Percentiles rank a stretch among this genome's conserved stretches.
phyloP scores from a whole-genome alignment of 2,797 vertebrate genomes.

The Esox masquinongy region DNA sequence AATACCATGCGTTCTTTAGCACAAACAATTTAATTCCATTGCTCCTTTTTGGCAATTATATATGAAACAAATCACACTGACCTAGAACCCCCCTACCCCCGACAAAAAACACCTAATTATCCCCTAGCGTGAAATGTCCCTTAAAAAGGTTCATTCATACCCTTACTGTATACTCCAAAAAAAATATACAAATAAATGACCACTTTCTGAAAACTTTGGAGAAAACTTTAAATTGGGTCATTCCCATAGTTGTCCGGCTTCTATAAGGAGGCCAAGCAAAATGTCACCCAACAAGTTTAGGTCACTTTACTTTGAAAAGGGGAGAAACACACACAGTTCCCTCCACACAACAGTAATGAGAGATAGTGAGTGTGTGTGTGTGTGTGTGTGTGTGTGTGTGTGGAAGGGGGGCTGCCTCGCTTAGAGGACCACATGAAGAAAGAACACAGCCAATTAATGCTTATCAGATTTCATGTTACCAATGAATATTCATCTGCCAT shows the following conservation, averaged over 20 bases:
- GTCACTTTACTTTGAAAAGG: background rate
- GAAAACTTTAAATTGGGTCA: background rate
- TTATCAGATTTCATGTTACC: slow-evolving; percentile 58
- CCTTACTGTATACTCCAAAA: background rate
- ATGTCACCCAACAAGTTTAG: background rate
- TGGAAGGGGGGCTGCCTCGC: slow-evolving; percentile 31
- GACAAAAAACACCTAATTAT: too few species aligned
- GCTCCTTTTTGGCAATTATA: too few species aligned
- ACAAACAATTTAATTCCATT: too few species aligned
- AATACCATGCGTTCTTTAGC: too few species aligned
- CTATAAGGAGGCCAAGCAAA: background rate
- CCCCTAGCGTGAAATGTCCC: too few species aligned
- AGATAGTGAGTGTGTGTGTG: slow-evolving; percentile 27
- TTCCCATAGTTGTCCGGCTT: background rate
- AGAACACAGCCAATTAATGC: slow-evolving; percentile 56
- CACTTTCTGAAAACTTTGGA: background rate
- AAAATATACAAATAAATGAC: background rate
- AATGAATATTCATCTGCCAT: slow-evolving; percentile 71
- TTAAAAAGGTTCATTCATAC: too few species aligned
- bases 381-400: slow-evolving; percentile 23
- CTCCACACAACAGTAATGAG: slow-evolving; percentile 13
- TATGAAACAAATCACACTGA: too few species aligned
- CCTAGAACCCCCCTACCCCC: too few species aligned
- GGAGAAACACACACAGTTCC: background rate
- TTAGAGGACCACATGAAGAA: slow-evolving; percentile 46